Evolutionary conservation across 2,797 vertebrate species (phyloP), one percentile per base, ranked within the genome.

Genomic region (Hirundo rustica): DNA sequence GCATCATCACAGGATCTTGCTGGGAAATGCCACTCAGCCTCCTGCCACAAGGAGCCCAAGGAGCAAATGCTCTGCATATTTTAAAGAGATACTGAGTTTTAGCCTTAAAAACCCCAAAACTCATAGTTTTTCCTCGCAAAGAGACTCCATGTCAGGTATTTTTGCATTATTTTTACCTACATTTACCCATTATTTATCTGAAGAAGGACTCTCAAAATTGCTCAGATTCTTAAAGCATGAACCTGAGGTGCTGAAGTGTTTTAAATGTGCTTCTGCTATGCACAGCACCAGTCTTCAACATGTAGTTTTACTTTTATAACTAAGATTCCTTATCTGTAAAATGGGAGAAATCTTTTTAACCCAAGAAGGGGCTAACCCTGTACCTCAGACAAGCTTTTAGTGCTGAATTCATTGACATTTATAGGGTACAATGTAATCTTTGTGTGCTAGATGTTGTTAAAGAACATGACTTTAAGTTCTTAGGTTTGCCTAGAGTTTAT

Each of bases 321-420:
- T 68, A n/a, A 75, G 54, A 55, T 85, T 73, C 42, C 51, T 14
- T 45, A 4, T 66, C 53, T 85, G 21, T 73, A 45, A 90, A 79
- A 70, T 27, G 36, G 51, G 16, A 92, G 30, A 83, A 80, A 38
- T 83, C 42, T 54, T 12, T 64, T 83, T 89, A 91, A 86, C 38
- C 40, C 0, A 0, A 50, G 36, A 40, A 67, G 29, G 36, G 54
- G 42, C 65, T 93, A 84, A 84, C 58, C 51, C 85, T n/a, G 15
- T 84, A 45, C 36, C 70, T 91, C 65, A 53, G 36, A 50, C 9
- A 58, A 40, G 32, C 16, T 87, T 93, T 78, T 55, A 58, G 26
- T 82, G 36, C 58, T 75, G 83, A 86, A 81, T 93, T 84, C 13
- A 2, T 88, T 75, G 73, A 45, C 75, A 42, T 88, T 93, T 93